These are phyloP conservation scores for Psilopsiagon aymara DNA, from an alignment of 2,113 vertebrate genomes.

Conservation along the genomic window DNA sequence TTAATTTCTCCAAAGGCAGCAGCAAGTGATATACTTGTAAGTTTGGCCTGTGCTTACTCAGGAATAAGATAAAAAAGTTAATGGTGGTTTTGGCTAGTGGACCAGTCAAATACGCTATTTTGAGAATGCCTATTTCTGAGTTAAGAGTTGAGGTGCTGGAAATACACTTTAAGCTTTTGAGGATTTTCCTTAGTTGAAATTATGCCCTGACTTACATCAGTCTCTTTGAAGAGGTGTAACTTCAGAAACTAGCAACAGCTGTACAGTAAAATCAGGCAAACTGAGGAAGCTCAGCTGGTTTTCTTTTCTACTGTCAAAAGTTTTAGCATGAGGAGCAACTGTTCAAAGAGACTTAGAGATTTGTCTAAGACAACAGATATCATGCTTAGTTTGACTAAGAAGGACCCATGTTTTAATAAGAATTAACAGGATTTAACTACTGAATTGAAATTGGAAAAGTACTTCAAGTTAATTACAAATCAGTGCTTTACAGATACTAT, in stretches of 20 bases:
- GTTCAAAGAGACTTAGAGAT: background rate
- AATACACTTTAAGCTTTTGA: background rate
- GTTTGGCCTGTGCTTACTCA: conserved; percentile 18
- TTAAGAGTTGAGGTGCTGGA: background rate
- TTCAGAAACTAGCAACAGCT: background rate
- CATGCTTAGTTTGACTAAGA: background rate
- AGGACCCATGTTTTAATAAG: background rate
- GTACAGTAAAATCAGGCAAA: background rate
- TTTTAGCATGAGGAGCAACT: background rate
- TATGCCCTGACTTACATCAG: background rate
- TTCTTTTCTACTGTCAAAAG: background rate
- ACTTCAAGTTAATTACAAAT: background rate
- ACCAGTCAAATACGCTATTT: background rate
- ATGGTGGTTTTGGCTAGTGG: background rate
- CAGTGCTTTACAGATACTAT: background rate
- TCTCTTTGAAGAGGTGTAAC: background rate
- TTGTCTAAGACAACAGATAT: background rate
- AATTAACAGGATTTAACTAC: background rate
- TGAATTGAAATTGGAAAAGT: background rate
- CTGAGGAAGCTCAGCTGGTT: background rate
- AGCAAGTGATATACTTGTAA: background rate
- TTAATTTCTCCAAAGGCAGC: conserved; percentile 9
- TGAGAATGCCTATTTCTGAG: background rate
- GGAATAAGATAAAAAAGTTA: conserved; percentile 21
- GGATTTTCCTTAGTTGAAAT: background rate